phyloP scores from a whole-genome alignment of 2,797 vertebrate genomes.

The Acrossocheilus wenchowensis region DNA sequence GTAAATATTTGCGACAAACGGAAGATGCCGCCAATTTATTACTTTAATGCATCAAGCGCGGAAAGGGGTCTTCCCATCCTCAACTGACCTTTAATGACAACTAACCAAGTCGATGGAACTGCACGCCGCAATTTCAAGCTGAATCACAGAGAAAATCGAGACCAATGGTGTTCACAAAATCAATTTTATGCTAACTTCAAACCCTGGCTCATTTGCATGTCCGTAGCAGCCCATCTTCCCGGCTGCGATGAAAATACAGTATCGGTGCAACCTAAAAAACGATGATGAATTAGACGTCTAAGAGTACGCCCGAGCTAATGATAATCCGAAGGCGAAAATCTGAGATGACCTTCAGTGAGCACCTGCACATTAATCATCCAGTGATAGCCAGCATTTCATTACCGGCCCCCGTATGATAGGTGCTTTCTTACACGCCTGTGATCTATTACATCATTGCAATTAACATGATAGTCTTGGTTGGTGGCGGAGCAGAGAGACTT shows the following conservation, averaged over 20 bases:
- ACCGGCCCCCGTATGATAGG: slow-evolving; percentile 54
- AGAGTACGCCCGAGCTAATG: slow-evolving; percentile 49
- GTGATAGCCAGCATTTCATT: slow-evolving; percentile 59
- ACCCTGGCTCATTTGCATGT: slow-evolving; percentile 45
- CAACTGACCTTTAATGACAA: slow-evolving; percentile 23
- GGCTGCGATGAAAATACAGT: slow-evolving; percentile 33
- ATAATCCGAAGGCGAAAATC: slow-evolving; percentile 53
- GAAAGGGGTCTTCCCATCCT: not conserved
- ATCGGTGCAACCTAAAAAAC: slow-evolving; percentile 21
- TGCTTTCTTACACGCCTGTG: slow-evolving; percentile 51
- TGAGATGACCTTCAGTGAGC: slow-evolving; percentile 58
- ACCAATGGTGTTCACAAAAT: slow-evolving; percentile 24
- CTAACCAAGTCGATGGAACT: not conserved
- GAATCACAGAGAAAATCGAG: slow-evolving; percentile 32
- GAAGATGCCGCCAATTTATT: not conserved
- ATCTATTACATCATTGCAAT: slow-evolving; percentile 64
- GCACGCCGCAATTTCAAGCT: slow-evolving; percentile 21
- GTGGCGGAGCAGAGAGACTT: not conserved
- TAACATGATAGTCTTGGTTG: slow-evolving; percentile 43
- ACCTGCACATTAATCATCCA: slow-evolving; percentile 58
- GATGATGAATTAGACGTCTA: slow-evolving; percentile 52
- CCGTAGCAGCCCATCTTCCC: slow-evolving; percentile 5
- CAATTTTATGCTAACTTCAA: slow-evolving; percentile 31
- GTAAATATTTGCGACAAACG: not conserved
- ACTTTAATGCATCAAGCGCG: not conserved